Evolutionary conservation across 2,888 invertebrate genomes (phyloP).

Genomic region (Ichneumoninae sp.): DNA sequence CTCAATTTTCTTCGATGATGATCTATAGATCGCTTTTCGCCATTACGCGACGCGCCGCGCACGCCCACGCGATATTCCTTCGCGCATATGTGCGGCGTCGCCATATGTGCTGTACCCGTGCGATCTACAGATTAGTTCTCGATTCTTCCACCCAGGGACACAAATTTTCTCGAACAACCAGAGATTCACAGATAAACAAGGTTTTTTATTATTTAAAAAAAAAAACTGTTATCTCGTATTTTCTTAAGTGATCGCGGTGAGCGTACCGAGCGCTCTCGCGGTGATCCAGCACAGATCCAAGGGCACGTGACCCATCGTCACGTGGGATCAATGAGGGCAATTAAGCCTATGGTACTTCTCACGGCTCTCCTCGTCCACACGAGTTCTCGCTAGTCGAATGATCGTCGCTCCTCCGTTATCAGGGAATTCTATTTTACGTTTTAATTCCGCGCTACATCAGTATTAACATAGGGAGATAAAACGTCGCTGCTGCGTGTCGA

Average conservation of each 20-base stretch:
- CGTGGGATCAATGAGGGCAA: slow-evolving; percentile 56
- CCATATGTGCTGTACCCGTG: too few species aligned
- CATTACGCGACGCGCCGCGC: neutral
- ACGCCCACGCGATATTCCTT: neutral
- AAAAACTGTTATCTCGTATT: too few species aligned
- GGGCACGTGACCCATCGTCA: slow-evolving; percentile 54
- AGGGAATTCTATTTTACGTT: slow-evolving; percentile 3
- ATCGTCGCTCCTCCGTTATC: slow-evolving; percentile 8
- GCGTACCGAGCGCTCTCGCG: neutral
- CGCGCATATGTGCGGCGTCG: neutral
- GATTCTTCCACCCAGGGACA: too few species aligned
- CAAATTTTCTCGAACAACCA: neutral
- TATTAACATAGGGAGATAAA: neutral
- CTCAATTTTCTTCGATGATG: neutral
- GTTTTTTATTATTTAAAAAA: too few species aligned
- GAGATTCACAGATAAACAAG: too few species aligned
- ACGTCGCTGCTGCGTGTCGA: slow-evolving; percentile 14
- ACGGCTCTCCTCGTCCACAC: slow-evolving; percentile 41
- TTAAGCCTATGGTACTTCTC: slow-evolving; percentile 49
- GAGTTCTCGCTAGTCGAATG: neutral
- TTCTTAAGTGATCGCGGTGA: neutral
- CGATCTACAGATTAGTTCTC: too few species aligned
- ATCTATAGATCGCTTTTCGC: slow-evolving; percentile 10
- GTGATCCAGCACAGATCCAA: slow-evolving; percentile 39
- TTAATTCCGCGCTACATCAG: neutral